Conservation (phyloP, 1,140 invertebrate species). For the Melipona quadrifasciata region DNA sequence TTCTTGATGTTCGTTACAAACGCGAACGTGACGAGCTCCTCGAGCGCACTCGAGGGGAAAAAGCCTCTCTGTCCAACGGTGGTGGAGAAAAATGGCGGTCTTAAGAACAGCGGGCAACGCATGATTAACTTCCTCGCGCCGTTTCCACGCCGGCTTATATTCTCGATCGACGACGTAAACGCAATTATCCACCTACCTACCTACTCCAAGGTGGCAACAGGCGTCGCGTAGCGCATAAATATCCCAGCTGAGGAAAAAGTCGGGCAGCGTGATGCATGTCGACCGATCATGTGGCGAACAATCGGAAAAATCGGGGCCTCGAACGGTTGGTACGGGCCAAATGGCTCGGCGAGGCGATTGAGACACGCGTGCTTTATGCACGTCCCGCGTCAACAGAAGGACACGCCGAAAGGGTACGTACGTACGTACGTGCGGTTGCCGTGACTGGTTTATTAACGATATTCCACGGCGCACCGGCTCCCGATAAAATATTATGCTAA, state of each 20-base stretch:
- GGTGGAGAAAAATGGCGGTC: neutral
- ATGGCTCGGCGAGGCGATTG: neutral
- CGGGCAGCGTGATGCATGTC: constrained; percentile 18
- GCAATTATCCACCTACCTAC: constrained; percentile 60
- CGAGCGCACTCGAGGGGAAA: neutral
- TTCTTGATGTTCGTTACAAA: too few relatives aligned
- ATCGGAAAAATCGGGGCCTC: constrained; percentile 19
- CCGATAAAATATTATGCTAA: constrained; percentile 68
- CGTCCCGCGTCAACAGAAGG: constrained; percentile 48
- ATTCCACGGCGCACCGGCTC: constrained; percentile 51
- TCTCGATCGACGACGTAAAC: constrained; percentile 48
- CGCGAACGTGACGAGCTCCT: too few relatives aligned
- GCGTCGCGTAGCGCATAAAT: constrained; percentile 47
- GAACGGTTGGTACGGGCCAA: constrained; percentile 11
- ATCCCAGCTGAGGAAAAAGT: constrained; percentile 11
- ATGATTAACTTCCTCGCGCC: constrained; percentile 54
- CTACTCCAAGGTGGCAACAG: constrained; percentile 35
- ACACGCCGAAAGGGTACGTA: constrained; percentile 61
- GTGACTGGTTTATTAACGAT: constrained; percentile 69
- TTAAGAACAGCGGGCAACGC: constrained; percentile 34
- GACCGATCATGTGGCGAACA: neutral
- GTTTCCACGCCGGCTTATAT: constrained; percentile 24
- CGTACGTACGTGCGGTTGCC: constrained; percentile 7
- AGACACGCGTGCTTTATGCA: constrained; percentile 42
- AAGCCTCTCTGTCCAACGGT: neutral